phyloP scores from a whole-genome alignment of 2,888 invertebrate species.

The Cerceris ruficornis region DNA sequence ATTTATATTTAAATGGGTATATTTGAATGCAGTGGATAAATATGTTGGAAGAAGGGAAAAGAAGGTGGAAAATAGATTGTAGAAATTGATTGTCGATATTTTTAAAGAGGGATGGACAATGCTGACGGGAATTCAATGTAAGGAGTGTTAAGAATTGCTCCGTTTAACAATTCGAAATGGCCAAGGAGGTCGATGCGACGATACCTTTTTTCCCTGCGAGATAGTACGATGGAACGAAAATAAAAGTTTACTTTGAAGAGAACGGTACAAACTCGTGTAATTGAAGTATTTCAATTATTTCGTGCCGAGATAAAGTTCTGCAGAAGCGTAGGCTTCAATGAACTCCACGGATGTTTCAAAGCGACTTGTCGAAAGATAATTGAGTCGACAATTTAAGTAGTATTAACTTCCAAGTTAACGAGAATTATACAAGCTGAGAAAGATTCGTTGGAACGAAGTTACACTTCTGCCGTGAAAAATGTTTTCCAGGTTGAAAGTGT shows the following conservation, averaged over 20 bases:
- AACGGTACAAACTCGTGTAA: constrained; percentile 45
- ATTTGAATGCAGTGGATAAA: too few species aligned
- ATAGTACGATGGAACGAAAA: constrained; percentile 12
- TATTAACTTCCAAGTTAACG: constrained; percentile 47
- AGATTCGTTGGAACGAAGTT: constrained; percentile 31
- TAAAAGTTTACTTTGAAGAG: constrained; percentile 33
- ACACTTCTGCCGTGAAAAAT: constrained; percentile 14
- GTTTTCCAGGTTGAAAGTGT: too few species aligned
- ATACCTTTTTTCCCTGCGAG: background rate
- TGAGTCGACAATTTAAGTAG: constrained; percentile 52
- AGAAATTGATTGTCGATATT: too few species aligned
- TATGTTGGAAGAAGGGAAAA: too few species aligned
- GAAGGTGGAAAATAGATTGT: too few species aligned
- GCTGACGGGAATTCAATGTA: too few species aligned
- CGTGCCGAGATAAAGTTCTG: constrained; percentile 42
- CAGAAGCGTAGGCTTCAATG: constrained; percentile 45
- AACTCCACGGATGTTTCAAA: constrained; percentile 38
- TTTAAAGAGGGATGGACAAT: too few species aligned
- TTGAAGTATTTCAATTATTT: constrained; percentile 65
- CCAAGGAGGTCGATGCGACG: background rate
- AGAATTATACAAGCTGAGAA: constrained; percentile 26
- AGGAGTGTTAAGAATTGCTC: too few species aligned
- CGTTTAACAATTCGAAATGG: background rate
- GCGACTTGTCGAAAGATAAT: constrained; percentile 39
- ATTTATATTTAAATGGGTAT: too few species aligned